Evolutionary conservation across 2,113 vertebrate species (phyloP), one percentile per base, ranked within the genome.

Genomic region (Cyprinodon variegatus): DNA sequence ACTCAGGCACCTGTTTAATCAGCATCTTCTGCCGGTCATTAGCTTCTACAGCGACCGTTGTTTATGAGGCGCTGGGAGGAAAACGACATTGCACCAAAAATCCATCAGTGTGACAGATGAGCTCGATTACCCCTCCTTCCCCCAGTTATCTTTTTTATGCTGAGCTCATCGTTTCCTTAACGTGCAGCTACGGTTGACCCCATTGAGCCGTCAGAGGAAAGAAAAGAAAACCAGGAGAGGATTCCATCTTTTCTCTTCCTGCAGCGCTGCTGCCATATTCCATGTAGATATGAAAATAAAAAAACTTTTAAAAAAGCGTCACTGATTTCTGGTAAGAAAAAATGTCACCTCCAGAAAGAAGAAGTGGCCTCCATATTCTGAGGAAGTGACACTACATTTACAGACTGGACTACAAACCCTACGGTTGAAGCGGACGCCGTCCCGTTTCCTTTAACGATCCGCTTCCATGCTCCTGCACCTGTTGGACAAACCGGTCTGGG

Each of bases 331-430:
- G 41, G 12, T 43, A 70, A 29, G 1, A 29, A 29, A 86, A 86
- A 76, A 74, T 65, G 65, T 70, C 79, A 79, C 65, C 69, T 76
- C 29, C 0, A 79, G 61, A 88, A 87, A 88, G 84, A 77, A 90
- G 87, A 91, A 90, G 85, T 86, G 75, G 50, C 76, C 39, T 14
- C 72, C 69, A 36, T 64, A 64, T 53, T 83, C 66, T 83, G 83
- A 88, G 87, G 86, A 90, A 88, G 77, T 74, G 74, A 79, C 70
- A 67, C 72, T 67, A 60, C n/a, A 66, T 67, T 78, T 29, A 5
- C 17, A 82, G 46, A 7, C 63, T 22, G 62, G 0, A 64, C 79
- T 36, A 74, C 73, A 77, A 1, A 75, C 53, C 78, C 64, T 77
- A n/a, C 72, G 3, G 53, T 62, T 53, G 7, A 13, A 8, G 2